These are phyloP conservation scores for Cactoblastis cactorum DNA, from an alignment of 2,888 invertebrate genomes.

Conservation along the genomic window DNA sequence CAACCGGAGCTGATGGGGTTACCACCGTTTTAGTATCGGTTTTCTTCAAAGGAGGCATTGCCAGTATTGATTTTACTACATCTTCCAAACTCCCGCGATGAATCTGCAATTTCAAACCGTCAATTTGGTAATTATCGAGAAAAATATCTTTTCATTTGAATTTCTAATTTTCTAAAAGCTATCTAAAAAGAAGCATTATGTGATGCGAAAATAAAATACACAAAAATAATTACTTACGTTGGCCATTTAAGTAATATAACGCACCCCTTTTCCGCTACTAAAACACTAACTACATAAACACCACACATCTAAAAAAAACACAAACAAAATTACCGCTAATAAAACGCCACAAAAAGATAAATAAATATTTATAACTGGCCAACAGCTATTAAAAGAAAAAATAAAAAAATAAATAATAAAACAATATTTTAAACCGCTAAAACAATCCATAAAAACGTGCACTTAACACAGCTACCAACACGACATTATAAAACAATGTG, in stretches of 20 bases:
- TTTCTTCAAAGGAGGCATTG: constrained; percentile 66
- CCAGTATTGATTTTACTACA: constrained; percentile 61
- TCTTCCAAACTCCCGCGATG: constrained; percentile 79
- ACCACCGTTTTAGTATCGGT: constrained; percentile 48
- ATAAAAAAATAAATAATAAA: constrained; percentile 8
- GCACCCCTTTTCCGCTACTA: constrained; percentile 1
- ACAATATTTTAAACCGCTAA: constrained; percentile 17
- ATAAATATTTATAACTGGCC: constrained; percentile 2
- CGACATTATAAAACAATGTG: too few species aligned
- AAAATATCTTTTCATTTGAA: too few species aligned
- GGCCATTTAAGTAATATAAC: constrained; percentile 16
- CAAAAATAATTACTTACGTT: constrained; percentile 27
- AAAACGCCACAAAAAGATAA: constrained; percentile 20
- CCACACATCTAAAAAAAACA: constrained; percentile 24
- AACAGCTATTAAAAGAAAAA: neutral
- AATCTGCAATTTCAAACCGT: constrained; percentile 57
- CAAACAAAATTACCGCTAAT: constrained; percentile 19
- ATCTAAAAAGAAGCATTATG: constrained; percentile 16
- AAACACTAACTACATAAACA: constrained; percentile 25
- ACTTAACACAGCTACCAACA: too few species aligned
- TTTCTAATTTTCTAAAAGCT: constrained; percentile 12
- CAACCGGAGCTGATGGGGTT: constrained; percentile 37
- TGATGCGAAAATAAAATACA: constrained; percentile 12
- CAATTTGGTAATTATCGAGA: constrained; percentile 7
- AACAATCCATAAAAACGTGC: constrained; percentile 5